A percentile compares a stretch with the other conserved stretches of the same genome.
Evolutionary conservation across 2,797 vertebrate genomes (phyloP).

Genomic region (Podarcis siculus): DNA sequence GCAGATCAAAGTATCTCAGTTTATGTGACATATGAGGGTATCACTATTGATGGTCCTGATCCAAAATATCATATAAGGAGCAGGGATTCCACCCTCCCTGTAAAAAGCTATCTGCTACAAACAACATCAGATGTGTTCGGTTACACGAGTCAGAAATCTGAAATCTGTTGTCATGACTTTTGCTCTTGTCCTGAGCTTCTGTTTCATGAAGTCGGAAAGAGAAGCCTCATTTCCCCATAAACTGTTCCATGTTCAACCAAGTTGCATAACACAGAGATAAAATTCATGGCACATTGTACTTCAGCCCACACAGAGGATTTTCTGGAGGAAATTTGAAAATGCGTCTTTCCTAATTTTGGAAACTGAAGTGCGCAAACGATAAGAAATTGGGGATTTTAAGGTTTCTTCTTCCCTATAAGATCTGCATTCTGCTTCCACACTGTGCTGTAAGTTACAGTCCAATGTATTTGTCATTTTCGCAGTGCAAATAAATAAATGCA

Average conservation of each 20-base stretch:
- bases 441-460: background rate
- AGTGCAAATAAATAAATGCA: too few species aligned
- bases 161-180: constrained; percentile 23
- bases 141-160: constrained; percentile 30
- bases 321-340: constrained; percentile 45
- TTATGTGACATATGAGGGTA: background rate
- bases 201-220: constrained; percentile 46
- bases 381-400: constrained; percentile 56
- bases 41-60: background rate
- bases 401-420: background rate
- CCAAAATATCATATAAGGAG: too few species aligned
- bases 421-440: background rate
- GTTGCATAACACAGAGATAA: background rate
- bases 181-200: constrained; percentile 7
- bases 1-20: background rate
- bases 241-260: constrained; percentile 49
- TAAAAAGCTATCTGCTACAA: too few species aligned
- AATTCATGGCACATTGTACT: constrained; percentile 1
- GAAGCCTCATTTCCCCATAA: constrained; percentile 21
- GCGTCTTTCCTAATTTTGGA: constrained; percentile 46
- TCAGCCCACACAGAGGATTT: constrained; percentile 44
- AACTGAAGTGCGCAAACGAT: constrained; percentile 55
- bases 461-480: background rate
- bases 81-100: too few species aligned
- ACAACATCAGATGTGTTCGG: background rate